Conservation (phyloP, 2,888 invertebrate genomes). For the Steinernema carpocapsae region DNA sequence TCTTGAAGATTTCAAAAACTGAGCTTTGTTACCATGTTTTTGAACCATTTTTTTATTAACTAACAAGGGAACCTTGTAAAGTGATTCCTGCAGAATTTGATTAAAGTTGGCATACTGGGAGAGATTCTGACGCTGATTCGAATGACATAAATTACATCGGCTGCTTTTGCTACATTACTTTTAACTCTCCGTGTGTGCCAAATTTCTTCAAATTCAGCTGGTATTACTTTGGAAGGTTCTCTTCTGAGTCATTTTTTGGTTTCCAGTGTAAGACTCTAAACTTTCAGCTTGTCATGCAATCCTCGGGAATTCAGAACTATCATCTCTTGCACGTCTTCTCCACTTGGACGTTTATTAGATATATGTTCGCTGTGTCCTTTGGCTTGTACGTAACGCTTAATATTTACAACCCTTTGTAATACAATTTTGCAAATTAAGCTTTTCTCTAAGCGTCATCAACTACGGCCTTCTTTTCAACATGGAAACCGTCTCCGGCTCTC, state of each 20-base stretch:
- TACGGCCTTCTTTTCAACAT: constrained; percentile 63
- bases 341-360: constrained; percentile 52
- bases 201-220: neutral
- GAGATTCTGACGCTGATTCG: no score
- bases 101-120: no score
- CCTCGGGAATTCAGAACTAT: constrained; percentile 31
- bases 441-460: constrained; percentile 54
- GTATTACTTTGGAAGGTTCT: neutral
- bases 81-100: no score
- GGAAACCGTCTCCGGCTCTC: constrained; percentile 53
- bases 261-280: neutral
- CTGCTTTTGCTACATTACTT: no score
- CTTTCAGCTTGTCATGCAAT: neutral
- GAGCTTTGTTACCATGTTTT: no score
- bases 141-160: no score
- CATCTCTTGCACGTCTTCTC: constrained; percentile 57
- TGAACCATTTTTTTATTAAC: no score
- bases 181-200: no score
- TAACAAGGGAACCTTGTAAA: no score
- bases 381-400: neutral
- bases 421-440: constrained; percentile 42
- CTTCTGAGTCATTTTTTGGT: constrained; percentile 28
- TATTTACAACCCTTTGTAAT: neutral
- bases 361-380: constrained; percentile 42
- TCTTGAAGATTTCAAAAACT: no score